These are phyloP conservation scores for Ramazzottius varieornatus DNA, from an alignment of 2,888 invertebrate genomes.

Conservation along the genomic window DNA sequence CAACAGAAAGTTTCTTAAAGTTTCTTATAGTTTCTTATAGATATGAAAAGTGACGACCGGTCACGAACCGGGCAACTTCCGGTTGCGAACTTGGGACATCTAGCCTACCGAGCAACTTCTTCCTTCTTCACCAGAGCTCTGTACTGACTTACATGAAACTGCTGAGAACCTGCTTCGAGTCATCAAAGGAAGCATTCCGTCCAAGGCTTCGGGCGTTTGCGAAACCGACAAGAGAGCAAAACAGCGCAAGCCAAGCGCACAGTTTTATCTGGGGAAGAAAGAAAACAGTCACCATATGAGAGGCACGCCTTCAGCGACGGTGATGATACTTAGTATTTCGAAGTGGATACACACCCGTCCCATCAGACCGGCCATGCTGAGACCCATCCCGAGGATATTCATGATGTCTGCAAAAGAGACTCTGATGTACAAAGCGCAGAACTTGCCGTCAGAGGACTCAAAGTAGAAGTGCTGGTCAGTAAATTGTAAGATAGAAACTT, in stretches of 20 bases:
- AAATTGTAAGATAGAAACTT: too few relatives aligned
- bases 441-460: too few relatives aligned
- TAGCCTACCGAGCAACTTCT: too few relatives aligned
- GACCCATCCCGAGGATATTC: conserved; percentile 1
- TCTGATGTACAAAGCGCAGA: too few relatives aligned
- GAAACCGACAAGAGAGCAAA: not conserved
- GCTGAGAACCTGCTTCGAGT: not conserved
- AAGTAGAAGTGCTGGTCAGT: too few relatives aligned
- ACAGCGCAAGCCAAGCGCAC: conserved; percentile 1
- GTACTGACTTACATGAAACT: conserved; percentile 1
- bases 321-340: not conserved
- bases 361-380: not conserved
- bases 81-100: too few relatives aligned
- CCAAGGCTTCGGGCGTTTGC: not conserved
- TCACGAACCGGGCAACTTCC: too few relatives aligned
- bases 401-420: not conserved
- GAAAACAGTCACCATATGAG: not conserved
- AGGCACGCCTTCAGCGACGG: too few relatives aligned
- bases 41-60: too few relatives aligned
- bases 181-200: not conserved
- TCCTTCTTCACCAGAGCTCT: not conserved
- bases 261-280: not conserved
- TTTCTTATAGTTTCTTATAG: too few relatives aligned
- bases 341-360: not conserved
- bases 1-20: not conserved